Evolutionary conservation across 37 sponge, comb jelly and placozoan genomes (phyloP).

Genomic region (Spongia lamella): DNA sequence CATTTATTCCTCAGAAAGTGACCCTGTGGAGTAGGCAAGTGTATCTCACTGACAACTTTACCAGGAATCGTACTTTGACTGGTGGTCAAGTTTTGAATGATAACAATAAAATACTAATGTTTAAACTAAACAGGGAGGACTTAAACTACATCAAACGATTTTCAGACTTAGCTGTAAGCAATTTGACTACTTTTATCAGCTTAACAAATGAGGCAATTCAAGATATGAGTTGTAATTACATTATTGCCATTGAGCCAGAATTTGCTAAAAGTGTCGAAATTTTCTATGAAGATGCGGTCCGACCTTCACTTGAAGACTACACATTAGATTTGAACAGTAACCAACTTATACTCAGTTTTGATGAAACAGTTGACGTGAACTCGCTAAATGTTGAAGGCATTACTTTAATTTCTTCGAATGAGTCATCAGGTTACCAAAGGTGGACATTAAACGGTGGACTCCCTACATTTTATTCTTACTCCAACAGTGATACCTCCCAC

Average conservation of each 20-base stretch:
- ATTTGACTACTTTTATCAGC: constrained; percentile 55
- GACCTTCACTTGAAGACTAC: constrained; percentile 58
- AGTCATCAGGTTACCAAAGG: constrained; percentile 10
- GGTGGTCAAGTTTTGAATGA: constrained; percentile 43
- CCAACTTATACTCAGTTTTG: constrained; percentile 63
- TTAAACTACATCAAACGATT: constrained; percentile 75
- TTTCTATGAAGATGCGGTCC: constrained; percentile 45
- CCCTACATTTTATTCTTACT: constrained; percentile 36
- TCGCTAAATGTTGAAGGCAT: constrained; percentile 54
- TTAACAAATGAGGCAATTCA: constrained; percentile 28
- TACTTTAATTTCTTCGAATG: constrained; percentile 49
- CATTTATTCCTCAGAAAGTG: constrained; percentile 62
- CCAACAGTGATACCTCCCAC: constrained; percentile 43
- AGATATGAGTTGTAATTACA: constrained; percentile 78
- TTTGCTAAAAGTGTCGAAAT: constrained; percentile 29
- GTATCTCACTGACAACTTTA: constrained; percentile 9
- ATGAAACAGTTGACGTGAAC: constrained; percentile 80
- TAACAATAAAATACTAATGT: constrained; percentile 51
- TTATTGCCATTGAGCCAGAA: constrained; percentile 33
- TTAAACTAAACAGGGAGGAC: constrained; percentile 55
- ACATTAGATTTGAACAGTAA: constrained; percentile 63
- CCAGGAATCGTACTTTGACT: constrained; percentile 55
- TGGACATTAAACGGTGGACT: constrained; percentile 57
- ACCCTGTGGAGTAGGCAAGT: constrained; percentile 26
- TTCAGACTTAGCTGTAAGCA: constrained; percentile 31